Evolutionary conservation across 2,113 vertebrate species (phyloP).

Genomic region (Suncus etruscus): DNA sequence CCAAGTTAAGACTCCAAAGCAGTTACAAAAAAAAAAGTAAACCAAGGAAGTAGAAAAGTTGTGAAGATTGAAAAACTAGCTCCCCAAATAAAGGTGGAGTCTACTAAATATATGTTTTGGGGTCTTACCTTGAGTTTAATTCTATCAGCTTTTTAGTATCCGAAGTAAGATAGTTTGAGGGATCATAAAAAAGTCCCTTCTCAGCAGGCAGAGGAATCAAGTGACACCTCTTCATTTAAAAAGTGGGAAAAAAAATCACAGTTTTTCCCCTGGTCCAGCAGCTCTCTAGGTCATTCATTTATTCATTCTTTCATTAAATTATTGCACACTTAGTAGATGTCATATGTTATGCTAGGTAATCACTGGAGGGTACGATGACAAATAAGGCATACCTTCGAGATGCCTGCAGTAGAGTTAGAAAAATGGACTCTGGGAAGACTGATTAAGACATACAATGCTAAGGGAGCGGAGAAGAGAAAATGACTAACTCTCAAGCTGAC

Average conservation of each 20-base stretch:
- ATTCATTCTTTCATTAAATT: constrained; percentile 22
- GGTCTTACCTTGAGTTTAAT: constrained; percentile 42
- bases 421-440: constrained; percentile 1
- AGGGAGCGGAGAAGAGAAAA: background rate
- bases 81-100: background rate
- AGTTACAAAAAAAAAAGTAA: constrained; percentile 42
- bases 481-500: background rate
- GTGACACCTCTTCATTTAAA: background rate
- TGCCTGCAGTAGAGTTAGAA: background rate
- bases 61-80: background rate
- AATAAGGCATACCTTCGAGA: constrained; percentile 29
- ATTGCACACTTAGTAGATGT: background rate
- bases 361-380: background rate
- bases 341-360: background rate
- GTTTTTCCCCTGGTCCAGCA: background rate
- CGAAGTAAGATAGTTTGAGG: background rate
- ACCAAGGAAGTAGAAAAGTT: constrained; percentile 8
- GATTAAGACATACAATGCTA: background rate
- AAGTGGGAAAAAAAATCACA: background rate
- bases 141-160: constrained; percentile 11
- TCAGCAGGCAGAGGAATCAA: background rate
- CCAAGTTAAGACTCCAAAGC: constrained; percentile 9
- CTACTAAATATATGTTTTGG: constrained; percentile 25
- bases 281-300: constrained; percentile 37
- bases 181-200: background rate